Base-by-base conservation (phyloP, 2,888 invertebrate species). In the Tetheella fluctuosa region DNA sequence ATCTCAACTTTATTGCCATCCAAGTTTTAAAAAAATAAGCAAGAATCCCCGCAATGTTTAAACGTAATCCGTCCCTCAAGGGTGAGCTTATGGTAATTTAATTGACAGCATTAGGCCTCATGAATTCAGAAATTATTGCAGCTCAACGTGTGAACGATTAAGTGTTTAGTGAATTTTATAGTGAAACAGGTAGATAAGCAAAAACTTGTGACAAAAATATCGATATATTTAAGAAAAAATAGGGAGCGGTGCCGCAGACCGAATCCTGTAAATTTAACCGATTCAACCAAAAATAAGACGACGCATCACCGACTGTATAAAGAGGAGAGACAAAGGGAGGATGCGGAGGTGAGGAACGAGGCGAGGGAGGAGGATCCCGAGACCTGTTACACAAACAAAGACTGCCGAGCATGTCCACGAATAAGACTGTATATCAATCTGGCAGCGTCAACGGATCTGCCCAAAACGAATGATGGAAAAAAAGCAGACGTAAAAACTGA, bases 371-470 rank as follows among this genome's bases (percentile, higher is more conserved):
- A 74, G 72, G 70, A 70, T 68, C 64, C 60, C 63, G 76, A 81
- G 86, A 89, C 90, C 90, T 88, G 90, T 90, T 87, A 84, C 84
- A 86, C 86, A 88, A 90, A 93, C 91, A 91, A 91, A 91, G 91
- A 88, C 87, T 88, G 84, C 86, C 84, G 86, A 81, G 85, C 89
- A 85, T 88, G 91, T 91, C 91, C 88, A 77, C 90, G 85, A 86
- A 88, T 86, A 85, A 82, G 88, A 84, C 89, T 82, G 86, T 92
- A 91, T 91, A 93, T 93, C 93, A 93, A 93, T 93, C 93, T 89
- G 82, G 76, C 71, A 77, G 79, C 88, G 90, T 91, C 93, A 92
- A 84, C 86, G 81, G 86, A 85, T 86, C 89, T 86, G 86, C 87
- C 91, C 89, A 88, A 91, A 91, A 89, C 88, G 90, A 85, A 84